A percentile compares a stretch with the other conserved stretches of the same genome.
Conservation (phyloP, 2,797 vertebrate genomes). For the Eulemur mongoz region DNA sequence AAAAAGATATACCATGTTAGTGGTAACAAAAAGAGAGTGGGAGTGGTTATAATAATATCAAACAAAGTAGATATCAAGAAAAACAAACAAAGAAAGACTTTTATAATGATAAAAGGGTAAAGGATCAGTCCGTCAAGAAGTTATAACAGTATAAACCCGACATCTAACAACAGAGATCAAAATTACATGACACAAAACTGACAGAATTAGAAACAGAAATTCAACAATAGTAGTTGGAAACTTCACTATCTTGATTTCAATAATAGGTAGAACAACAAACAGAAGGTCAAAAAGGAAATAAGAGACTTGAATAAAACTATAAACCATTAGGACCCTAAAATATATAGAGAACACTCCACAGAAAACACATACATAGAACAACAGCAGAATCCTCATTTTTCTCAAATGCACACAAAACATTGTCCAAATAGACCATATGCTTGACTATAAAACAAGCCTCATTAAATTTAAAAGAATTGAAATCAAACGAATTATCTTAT, state of each 20-base stretch:
- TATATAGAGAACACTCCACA: not conserved
- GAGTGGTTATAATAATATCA: not conserved
- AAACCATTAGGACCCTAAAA: not conserved
- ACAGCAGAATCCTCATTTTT: not conserved
- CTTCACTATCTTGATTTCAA: not conserved
- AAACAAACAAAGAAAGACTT: not conserved
- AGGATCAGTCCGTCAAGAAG: not conserved
- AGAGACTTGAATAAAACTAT: not conserved
- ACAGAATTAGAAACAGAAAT: not conserved
- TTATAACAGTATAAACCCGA: not conserved
- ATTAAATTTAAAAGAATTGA: not conserved
- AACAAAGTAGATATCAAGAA: not conserved
- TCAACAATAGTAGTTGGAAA: not conserved
- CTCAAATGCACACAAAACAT: not conserved
- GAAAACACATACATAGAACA: not conserved
- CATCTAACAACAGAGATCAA: not conserved
- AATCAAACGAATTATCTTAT: not conserved
- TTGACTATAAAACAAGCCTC: not conserved
- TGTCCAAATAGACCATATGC: not conserved
- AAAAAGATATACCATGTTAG: not conserved
- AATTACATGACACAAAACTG: not conserved
- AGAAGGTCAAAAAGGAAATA: not conserved
- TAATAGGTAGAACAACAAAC: not conserved
- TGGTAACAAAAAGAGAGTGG: not conserved
- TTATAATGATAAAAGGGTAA: not conserved